Evolutionary conservation across 1,140 invertebrate genomes (phyloP).

Genomic region (Macrosteles quadrilineatus): DNA sequence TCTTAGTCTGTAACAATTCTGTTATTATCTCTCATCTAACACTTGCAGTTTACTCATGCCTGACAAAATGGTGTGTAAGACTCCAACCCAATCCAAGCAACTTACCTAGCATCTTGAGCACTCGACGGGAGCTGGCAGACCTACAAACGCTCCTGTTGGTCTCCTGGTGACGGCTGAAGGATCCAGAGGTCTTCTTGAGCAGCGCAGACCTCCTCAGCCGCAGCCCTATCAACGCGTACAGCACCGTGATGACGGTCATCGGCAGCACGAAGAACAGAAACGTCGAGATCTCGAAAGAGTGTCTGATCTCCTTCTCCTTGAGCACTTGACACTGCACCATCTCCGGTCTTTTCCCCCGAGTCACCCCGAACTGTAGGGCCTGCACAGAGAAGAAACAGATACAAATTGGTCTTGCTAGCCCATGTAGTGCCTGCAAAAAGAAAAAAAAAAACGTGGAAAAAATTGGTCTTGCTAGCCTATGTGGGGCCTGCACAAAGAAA

Average conservation of each 20-base stretch:
- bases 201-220: constrained; percentile 65
- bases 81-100: too few relatives aligned
- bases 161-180: constrained; percentile 30
- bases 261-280: constrained; percentile 84
- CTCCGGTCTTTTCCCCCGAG: constrained; percentile 47
- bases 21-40: too few relatives aligned
- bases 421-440: too few relatives aligned
- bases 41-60: too few relatives aligned
- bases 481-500: too few relatives aligned
- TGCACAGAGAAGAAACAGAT: too few relatives aligned
- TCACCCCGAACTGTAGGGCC: constrained; percentile 70
- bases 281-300: constrained; percentile 82
- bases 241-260: constrained; percentile 81
- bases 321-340: constrained; percentile 26
- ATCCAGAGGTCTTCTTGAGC: constrained; percentile 48
- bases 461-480: too few relatives aligned
- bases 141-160: constrained; percentile 25
- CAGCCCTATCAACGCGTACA: constrained; percentile 80
- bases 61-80: too few relatives aligned
- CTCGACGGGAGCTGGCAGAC: constrained; percentile 40
- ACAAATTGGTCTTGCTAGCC: too few relatives aligned
- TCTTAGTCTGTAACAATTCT: too few relatives aligned
- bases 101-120: constrained; percentile 46
- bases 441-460: too few relatives aligned
- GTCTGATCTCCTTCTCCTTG: constrained; percentile 60